Conservation (phyloP, 2,113 vertebrate genomes). For the Herpailurus yagouaroundi region DNA sequence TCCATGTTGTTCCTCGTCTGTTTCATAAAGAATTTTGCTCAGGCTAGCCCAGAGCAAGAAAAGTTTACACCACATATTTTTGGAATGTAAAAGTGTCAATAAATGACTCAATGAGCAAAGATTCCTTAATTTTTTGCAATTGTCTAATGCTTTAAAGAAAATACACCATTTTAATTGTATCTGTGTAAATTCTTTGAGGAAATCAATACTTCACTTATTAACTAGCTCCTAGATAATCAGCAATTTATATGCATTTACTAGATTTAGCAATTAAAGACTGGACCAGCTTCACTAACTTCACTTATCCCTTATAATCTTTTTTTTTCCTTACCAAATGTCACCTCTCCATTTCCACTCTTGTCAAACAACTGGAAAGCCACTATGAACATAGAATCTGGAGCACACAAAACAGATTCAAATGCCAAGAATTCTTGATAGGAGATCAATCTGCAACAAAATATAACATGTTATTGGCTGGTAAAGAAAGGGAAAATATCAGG, state of each 20-base stretch:
- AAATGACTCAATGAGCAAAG: constrained; percentile 60
- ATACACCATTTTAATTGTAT: constrained; percentile 19
- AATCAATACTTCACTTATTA: constrained; percentile 49
- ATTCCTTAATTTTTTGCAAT: constrained; percentile 45
- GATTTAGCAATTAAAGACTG: constrained; percentile 44
- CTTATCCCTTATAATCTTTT: constrained; percentile 70
- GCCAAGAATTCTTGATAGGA: constrained; percentile 99
- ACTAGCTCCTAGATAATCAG: constrained; percentile 32
- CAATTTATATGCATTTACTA: constrained; percentile 42
- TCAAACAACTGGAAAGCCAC: constrained; percentile 99
- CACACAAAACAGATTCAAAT: constrained; percentile 97
- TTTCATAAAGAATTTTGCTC: constrained; percentile 58
- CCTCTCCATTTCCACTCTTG: constrained; percentile 94
- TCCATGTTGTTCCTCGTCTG: background rate
- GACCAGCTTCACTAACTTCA: constrained; percentile 52
- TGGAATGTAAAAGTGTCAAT: constrained; percentile 57
- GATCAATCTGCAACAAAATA: constrained; percentile 92
- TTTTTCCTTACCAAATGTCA: constrained; percentile 95
- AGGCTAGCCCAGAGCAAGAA: constrained; percentile 56
- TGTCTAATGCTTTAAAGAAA: constrained; percentile 54
- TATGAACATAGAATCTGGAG: constrained; percentile 97
- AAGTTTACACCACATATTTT: constrained; percentile 49
- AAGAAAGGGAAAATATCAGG: background rate
- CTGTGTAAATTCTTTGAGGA: constrained; percentile 55
- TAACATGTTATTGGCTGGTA: constrained; percentile 53